Evolutionary conservation across 2,888 invertebrate species (phyloP).

Genomic region (Muschampia plurimacula): DNA sequence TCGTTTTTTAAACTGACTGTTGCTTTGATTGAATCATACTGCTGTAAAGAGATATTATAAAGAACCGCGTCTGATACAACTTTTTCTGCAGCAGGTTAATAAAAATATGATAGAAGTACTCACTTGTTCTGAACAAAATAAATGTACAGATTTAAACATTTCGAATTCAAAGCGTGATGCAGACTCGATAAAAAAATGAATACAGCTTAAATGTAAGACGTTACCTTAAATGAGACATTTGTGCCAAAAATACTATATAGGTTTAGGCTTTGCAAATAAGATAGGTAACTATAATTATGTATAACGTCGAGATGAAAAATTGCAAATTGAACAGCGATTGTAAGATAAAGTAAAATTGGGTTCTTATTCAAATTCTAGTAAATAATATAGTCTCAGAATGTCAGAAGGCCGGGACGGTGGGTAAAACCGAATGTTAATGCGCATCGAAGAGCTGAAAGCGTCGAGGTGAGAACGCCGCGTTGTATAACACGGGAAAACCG

Average conservation of each 20-base stretch:
- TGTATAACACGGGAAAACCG: conserved; percentile 51
- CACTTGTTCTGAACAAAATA: not conserved
- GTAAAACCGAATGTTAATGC: conserved; percentile 69
- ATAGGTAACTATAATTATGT: no score
- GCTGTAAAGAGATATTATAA: not conserved
- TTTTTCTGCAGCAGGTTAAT: not conserved
- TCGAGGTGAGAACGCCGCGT: conserved; percentile 44
- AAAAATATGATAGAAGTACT: not conserved
- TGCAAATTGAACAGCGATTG: not conserved
- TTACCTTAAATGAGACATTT: not conserved
- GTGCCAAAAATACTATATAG: not conserved
- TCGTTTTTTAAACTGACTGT: not conserved
- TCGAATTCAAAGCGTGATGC: not conserved
- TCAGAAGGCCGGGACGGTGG: conserved; percentile 51
- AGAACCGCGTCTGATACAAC: not conserved
- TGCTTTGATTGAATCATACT: not conserved
- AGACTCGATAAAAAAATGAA: not conserved
- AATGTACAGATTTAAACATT: not conserved
- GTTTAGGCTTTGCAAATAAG: no score
- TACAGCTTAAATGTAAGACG: not conserved
- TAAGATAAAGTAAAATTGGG: not conserved
- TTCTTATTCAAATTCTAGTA: not conserved
- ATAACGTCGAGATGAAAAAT: no score
- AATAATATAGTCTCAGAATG: not conserved
- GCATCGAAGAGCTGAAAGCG: conserved; percentile 55